A percentile compares a stretch with the other conserved stretches of the same genome.
phyloP scores from a whole-genome alignment of 23 tunicate species.

The Styela plicata region DNA sequence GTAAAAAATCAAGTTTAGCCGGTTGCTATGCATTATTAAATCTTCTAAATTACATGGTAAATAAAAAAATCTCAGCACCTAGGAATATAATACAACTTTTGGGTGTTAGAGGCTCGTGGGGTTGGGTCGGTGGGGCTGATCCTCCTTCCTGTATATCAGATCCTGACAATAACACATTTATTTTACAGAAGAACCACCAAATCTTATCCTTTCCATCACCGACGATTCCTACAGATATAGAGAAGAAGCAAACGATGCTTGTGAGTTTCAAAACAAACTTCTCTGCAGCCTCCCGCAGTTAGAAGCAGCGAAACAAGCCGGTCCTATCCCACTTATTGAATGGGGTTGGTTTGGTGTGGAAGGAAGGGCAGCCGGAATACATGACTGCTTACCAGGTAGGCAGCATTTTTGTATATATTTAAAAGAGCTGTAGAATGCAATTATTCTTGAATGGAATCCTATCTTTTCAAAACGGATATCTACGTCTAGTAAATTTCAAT shows the following conservation, averaged over 20 bases:
- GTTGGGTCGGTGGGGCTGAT: too few species aligned
- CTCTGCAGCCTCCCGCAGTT: constrained; percentile 49
- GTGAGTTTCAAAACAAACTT: constrained; percentile 28
- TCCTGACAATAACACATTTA: too few species aligned
- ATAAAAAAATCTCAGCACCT: too few species aligned
- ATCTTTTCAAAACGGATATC: too few species aligned
- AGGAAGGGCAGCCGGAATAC: constrained; percentile 63
- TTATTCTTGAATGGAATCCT: too few species aligned
- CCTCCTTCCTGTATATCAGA: too few species aligned
- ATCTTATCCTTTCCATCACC: constrained; percentile 47
- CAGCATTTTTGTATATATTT: neutral
- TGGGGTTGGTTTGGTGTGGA: constrained; percentile 85
- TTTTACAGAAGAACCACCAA: constrained; percentile 13
- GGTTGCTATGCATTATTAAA: neutral
- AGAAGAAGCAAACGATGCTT: constrained; percentile 61
- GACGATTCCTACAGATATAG: constrained; percentile 29
- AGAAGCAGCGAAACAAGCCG: constrained; percentile 46
- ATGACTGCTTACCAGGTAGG: constrained; percentile 76
- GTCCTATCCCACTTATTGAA: constrained; percentile 42
- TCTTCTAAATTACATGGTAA: too few species aligned
- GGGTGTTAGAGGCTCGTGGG: too few species aligned
- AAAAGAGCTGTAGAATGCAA: too few species aligned
- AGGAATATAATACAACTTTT: too few species aligned
- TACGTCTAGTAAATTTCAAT: too few species aligned
- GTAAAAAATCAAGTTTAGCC: too few species aligned